Percentiles rank a stretch among this genome's conserved stretches.
These are phyloP conservation scores for Nicator chloris DNA, from an alignment of 2,113 vertebrate genomes.

Conservation along the genomic window DNA sequence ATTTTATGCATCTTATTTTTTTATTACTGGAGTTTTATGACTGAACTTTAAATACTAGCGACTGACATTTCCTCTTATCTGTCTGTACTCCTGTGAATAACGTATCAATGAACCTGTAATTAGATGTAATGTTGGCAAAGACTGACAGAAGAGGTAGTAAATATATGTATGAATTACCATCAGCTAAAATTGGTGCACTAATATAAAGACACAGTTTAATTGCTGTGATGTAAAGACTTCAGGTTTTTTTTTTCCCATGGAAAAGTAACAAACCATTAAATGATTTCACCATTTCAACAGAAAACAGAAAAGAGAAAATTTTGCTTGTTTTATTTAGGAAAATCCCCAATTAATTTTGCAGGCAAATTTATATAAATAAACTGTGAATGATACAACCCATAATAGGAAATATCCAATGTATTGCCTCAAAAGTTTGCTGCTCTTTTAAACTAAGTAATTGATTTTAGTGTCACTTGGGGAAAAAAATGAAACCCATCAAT, in stretches of 20 bases:
- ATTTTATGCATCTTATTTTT: conserved; percentile 23
- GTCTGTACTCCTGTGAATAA: conserved; percentile 10
- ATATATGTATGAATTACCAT: background rate
- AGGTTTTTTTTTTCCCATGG: background rate
- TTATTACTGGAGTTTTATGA: conserved; percentile 29
- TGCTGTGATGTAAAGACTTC: background rate
- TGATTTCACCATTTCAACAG: background rate
- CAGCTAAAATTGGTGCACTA: background rate
- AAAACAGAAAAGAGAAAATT: background rate
- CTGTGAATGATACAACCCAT: background rate
- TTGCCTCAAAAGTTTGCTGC: background rate
- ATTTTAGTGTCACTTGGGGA: conserved; percentile 28
- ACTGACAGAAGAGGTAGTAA: conserved; percentile 3
- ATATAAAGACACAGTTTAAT: background rate
- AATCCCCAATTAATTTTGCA: background rate
- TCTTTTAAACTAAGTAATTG: conserved; percentile 46
- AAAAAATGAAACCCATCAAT: conserved; percentile 46
- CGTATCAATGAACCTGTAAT: conserved; percentile 15
- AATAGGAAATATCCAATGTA: background rate
- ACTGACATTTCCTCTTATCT: conserved; percentile 45
- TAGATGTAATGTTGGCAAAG: conserved; percentile 17
- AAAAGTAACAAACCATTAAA: background rate
- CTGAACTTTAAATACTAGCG: conserved; percentile 52
- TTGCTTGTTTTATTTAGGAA: background rate
- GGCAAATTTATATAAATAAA: conserved; percentile 16